A percentile compares a stretch with the other conserved stretches of the same genome.
phyloP scores from a whole-genome alignment of 2,888 invertebrate genomes.

The Polydrusus cervinus region DNA sequence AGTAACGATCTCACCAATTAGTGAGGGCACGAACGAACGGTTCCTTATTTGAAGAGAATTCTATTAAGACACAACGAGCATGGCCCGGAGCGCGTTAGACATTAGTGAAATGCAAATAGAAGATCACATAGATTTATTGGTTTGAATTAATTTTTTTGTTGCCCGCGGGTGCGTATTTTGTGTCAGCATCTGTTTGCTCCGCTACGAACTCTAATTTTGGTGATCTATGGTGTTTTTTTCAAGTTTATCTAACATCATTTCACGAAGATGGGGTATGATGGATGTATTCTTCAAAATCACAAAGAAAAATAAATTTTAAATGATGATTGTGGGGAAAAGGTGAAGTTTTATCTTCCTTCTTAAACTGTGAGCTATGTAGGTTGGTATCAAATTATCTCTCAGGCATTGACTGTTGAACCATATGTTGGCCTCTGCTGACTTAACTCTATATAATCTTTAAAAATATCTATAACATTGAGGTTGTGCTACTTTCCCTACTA shows the following conservation, averaged over 20 bases:
- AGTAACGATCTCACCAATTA: constrained; percentile 33
- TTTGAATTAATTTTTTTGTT: constrained; percentile 34
- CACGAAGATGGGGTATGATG: neutral
- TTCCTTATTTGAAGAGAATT: constrained; percentile 46
- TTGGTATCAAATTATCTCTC: too few relatives aligned
- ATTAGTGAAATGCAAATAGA: constrained; percentile 47
- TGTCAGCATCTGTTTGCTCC: neutral
- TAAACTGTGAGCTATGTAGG: too few relatives aligned
- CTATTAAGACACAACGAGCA: constrained; percentile 44
- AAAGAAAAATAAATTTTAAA: too few relatives aligned
- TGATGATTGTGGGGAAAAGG: too few relatives aligned
- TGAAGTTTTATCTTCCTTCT: too few relatives aligned
- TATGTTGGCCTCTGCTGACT: too few relatives aligned
- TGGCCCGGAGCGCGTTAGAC: constrained; percentile 29
- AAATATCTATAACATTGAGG: too few relatives aligned
- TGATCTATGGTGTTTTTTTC: constrained; percentile 9
- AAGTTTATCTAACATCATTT: neutral
- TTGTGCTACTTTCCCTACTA: too few relatives aligned
- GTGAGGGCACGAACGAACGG: constrained; percentile 23
- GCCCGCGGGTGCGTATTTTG: constrained; percentile 19
- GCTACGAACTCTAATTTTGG: neutral
- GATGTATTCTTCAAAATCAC: too few relatives aligned
- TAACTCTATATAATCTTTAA: too few relatives aligned
- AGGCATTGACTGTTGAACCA: too few relatives aligned
- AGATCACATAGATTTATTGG: constrained; percentile 45